Conservation (phyloP, 2,113 vertebrate genomes). For the Rhynchopsitta pachyrhyncha region DNA sequence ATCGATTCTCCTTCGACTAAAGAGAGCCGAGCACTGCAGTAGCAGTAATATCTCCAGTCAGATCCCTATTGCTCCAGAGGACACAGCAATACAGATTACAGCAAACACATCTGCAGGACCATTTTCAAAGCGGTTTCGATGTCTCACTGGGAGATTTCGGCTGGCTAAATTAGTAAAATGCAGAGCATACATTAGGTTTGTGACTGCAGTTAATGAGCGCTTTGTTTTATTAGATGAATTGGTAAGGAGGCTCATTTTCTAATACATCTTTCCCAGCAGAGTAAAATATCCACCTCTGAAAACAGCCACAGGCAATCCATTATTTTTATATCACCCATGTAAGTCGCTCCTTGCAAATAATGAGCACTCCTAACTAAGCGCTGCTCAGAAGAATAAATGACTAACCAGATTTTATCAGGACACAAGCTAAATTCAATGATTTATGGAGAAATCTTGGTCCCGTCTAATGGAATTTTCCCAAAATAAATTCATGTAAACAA, state of each 20-base stretch:
- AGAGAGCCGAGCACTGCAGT: background rate
- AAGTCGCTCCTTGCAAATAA: conserved; percentile 53
- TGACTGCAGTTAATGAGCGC: conserved; percentile 28
- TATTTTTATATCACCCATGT: conserved; percentile 43
- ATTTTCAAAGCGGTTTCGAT: conserved; percentile 15
- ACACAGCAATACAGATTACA: background rate
- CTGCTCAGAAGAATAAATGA: conserved; percentile 77
- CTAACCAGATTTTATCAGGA: conserved; percentile 90
- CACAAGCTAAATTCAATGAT: conserved; percentile 93
- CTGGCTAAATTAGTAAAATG: conserved; percentile 44
- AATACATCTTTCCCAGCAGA: conserved; percentile 36
- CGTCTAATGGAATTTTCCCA: conserved; percentile 94
- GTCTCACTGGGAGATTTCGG: conserved; percentile 29
- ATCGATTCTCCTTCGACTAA: background rate
- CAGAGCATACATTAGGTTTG: conserved; percentile 44
- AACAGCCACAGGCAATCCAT: conserved; percentile 51
- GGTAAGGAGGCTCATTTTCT: conserved; percentile 28
- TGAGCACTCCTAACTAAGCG: conserved; percentile 66
- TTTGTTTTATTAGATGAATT: conserved; percentile 38
- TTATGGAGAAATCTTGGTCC: conserved; percentile 91
- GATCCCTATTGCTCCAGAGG: background rate
- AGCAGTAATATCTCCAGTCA: background rate
- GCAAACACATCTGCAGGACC: conserved; percentile 24
- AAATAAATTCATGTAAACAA: conserved; percentile 98
- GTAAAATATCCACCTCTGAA: conserved; percentile 9